phyloP scores from a whole-genome alignment of 2,797 vertebrate species.

The Sebastes hubbsi region DNA sequence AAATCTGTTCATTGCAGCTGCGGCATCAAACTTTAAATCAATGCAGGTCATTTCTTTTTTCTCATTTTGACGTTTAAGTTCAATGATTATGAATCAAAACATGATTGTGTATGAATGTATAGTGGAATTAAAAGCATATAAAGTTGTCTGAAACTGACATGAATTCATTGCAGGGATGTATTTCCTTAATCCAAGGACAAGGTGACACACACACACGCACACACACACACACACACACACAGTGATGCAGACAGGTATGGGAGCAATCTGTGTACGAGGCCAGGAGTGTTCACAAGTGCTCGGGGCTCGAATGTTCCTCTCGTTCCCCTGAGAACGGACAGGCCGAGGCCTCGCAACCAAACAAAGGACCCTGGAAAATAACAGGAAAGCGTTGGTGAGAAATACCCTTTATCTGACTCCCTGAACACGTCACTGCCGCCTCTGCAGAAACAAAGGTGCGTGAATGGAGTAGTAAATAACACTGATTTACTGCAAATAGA shows the following conservation, averaged over 20 bases:
- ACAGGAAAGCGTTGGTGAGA: slow-evolving; percentile 99
- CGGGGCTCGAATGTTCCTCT: slow-evolving; percentile 78
- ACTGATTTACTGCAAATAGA: slow-evolving; percentile 92
- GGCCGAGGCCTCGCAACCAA: slow-evolving; percentile 89
- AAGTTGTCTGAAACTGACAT: background rate
- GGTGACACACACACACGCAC: slow-evolving; percentile 18
- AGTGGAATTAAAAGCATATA: background rate
- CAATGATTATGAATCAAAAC: background rate
- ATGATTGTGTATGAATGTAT: background rate
- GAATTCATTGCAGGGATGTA: background rate
- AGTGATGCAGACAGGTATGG: slow-evolving; percentile 51
- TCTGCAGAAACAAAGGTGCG: slow-evolving; percentile 93
- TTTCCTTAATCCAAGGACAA: slow-evolving; percentile 33
- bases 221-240: background rate
- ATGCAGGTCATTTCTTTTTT: background rate
- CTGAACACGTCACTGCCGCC: slow-evolving; percentile 95
- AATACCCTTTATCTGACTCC: slow-evolving; percentile 97
- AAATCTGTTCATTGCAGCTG: background rate
- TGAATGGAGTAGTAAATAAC: slow-evolving; percentile 94
- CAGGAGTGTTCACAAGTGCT: slow-evolving; percentile 52
- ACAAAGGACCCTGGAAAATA: slow-evolving; percentile 97
- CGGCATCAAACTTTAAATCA: background rate
- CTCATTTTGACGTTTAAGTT: background rate
- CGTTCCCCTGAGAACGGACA: slow-evolving; percentile 93
- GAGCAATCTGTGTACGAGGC: slow-evolving; percentile 30